Conservation (phyloP, 2,113 vertebrate species). For the Cyphomyrus plagiostoma region DNA sequence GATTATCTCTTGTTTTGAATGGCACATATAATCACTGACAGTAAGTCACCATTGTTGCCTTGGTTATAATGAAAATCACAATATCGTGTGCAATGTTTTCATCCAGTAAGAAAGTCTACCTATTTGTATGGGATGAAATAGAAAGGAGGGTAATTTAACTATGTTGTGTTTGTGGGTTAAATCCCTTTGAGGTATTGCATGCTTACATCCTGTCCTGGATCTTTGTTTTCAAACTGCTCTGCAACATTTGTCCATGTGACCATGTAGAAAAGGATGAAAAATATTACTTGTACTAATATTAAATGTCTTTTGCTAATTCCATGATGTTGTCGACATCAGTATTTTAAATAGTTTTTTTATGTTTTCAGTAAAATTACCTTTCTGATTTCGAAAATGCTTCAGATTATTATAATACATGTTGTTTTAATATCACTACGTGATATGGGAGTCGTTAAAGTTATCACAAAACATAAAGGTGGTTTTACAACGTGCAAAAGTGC, state of each 20-base stretch:
- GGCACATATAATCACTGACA: slow-evolving; percentile 4
- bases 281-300: slow-evolving; percentile 47
- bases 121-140: slow-evolving; percentile 35
- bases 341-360: no score
- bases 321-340: no score
- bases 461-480: no score
- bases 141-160: slow-evolving; percentile 40
- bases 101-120: slow-evolving; percentile 25
- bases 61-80: slow-evolving; percentile 14
- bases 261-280: slow-evolving; percentile 68
- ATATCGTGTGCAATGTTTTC: slow-evolving; percentile 28
- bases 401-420: no score
- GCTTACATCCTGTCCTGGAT: slow-evolving; percentile 50
- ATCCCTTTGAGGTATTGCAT: slow-evolving; percentile 36
- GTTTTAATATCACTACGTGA: no score
- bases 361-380: no score
- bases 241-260: slow-evolving; percentile 70
- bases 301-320: no score
- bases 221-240: slow-evolving; percentile 63
- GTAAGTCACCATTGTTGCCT: slow-evolving; percentile 12
- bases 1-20: background rate
- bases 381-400: no score
- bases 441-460: no score
- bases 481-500: no score
- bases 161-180: slow-evolving; percentile 26